phyloP scores from a whole-genome alignment of 1,140 invertebrate species.

The Mylabris phalerata region DNA sequence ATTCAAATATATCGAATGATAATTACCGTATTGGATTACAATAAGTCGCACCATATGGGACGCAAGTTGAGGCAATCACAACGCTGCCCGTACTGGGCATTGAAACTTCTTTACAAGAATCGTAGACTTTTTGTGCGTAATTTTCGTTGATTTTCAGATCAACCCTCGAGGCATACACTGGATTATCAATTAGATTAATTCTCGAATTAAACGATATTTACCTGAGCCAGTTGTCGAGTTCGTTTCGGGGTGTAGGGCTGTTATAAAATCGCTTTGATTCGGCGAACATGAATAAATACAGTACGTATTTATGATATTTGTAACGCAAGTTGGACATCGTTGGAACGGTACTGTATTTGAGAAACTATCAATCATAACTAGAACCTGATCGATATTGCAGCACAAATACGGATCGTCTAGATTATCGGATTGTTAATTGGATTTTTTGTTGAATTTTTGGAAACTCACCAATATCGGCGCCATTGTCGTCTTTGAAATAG shows the following conservation, averaged over 20 bases:
- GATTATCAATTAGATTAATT: not conserved
- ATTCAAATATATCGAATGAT: not conserved
- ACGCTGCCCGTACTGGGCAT: constrained; percentile 57
- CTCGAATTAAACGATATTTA: too few species aligned
- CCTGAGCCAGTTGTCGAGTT: not conserved
- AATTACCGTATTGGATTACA: constrained; percentile 47
- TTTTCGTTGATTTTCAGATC: constrained; percentile 45
- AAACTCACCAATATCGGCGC: too few species aligned
- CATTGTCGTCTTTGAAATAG: constrained; percentile 17
- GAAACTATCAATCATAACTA: constrained; percentile 43
- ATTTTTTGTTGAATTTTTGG: too few species aligned
- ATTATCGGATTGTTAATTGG: not conserved
- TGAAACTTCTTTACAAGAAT: constrained; percentile 57
- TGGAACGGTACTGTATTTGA: constrained; percentile 49
- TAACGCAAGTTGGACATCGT: constrained; percentile 53
- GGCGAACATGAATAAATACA: constrained; percentile 57
- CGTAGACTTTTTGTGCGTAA: constrained; percentile 56
- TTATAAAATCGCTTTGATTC: constrained; percentile 49
- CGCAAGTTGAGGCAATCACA: constrained; percentile 67
- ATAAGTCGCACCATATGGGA: constrained; percentile 49
- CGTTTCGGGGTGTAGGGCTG: not conserved
- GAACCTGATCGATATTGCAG: constrained; percentile 48
- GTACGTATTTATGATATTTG: constrained; percentile 51
- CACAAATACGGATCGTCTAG: constrained; percentile 41
- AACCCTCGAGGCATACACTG: constrained; percentile 1